phyloP scores from a whole-genome alignment of 2,797 vertebrate species.

The Peromyscus eremicus region DNA sequence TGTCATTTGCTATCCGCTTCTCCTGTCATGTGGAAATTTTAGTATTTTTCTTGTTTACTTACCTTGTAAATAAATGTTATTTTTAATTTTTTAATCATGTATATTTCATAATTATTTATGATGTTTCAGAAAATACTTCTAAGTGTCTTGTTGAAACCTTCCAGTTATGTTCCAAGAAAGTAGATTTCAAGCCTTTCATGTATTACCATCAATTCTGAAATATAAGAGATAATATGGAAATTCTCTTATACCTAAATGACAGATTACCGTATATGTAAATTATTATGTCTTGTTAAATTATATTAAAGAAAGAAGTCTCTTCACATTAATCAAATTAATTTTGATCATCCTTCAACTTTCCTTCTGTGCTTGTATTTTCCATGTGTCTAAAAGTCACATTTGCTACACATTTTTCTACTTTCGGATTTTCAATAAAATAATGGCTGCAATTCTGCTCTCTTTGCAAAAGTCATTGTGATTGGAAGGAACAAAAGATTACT shows the following conservation, averaged over 20 bases:
- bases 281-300: constrained; percentile 15
- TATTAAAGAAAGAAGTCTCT: not conserved
- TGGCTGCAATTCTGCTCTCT: not conserved
- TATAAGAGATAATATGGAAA: not conserved
- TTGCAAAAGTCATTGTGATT: not conserved
- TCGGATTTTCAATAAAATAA: not conserved
- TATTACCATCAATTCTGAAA: not conserved
- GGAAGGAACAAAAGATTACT: constrained; percentile 1
- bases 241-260: constrained; percentile 53
- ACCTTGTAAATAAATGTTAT: not conserved
- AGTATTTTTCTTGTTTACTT: constrained; percentile 3
- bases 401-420: not conserved
- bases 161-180: constrained; percentile 3
- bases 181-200: not conserved
- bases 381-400: not conserved
- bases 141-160: not conserved
- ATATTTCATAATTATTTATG: constrained; percentile 9
- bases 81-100: constrained; percentile 21
- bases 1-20: not conserved
- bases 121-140: constrained; percentile 26
- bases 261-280: not conserved
- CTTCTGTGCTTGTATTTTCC: constrained; percentile 7
- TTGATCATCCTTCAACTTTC: not conserved
- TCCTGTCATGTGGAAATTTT: not conserved
- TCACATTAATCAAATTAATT: constrained; percentile 41